Evolutionary conservation across 1,140 invertebrate species (phyloP), one percentile per base, ranked within the genome.

Genomic region (Xylocopa sonorina): DNA sequence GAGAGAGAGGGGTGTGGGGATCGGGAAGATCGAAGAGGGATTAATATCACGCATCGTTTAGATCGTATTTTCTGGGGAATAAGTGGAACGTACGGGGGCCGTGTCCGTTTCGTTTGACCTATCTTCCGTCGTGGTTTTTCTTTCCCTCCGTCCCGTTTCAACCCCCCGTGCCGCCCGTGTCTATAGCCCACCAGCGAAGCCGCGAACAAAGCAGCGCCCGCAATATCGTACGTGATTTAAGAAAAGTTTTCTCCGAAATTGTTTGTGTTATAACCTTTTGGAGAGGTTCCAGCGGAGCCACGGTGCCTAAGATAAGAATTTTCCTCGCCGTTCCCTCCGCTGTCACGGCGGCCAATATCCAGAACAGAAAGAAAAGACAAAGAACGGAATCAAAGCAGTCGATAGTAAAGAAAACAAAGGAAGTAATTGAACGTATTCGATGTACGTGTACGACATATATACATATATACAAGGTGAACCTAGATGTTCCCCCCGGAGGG

Each of bases 151-250:
- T 46, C 51, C n/a, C 18, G n/a, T n/a, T 60, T 50, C 43, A 5
- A 1, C 5, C 16, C 12, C 29, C n/a, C 12, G 29, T 10, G 14
- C 41, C 6, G 6, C 57, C 16, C 32, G 16, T 46, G 34, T 3
- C 14, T n/a, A 46, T 27, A 29, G 43, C 38, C 50, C 21, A 5
- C 21, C 55, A n/a, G 43, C 55, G 38, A 79, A 79, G 53, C 81
- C 38, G 34, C 60, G 43, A 81, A 60, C 67, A 74, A 69, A 68
- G 75, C 68, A 55, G 43, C 60, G 60, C 48, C n/a, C 46, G 82
- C 76, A 86, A 86, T 86, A 85, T 84, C 75, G 75, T 85, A 85
- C 83, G 83, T 86, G 84, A 86, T 86, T 86, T 85, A 80, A 81
- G 84, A 85, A 81, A 86, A 85, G 58, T 82, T 86, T 69, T 60